Evolutionary conservation across 2,113 vertebrate genomes (phyloP).

Genomic region (Rhombomys opimus): DNA sequence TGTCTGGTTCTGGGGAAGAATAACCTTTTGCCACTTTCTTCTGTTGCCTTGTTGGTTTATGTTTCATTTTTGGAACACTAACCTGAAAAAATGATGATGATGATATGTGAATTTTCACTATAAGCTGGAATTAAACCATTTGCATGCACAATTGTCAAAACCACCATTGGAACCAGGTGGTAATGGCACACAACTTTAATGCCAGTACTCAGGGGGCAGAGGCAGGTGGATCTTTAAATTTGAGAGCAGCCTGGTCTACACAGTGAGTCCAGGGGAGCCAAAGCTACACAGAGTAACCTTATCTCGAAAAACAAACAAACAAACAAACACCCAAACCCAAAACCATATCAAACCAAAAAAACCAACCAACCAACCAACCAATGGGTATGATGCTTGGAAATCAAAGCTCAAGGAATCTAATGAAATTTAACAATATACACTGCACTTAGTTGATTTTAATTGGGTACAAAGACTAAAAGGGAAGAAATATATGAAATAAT

Average conservation of each 20-base stretch:
- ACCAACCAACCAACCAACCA: background rate
- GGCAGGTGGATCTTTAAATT: too few relatives aligned
- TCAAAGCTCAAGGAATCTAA: constrained; percentile 7
- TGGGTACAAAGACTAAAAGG: constrained; percentile 26
- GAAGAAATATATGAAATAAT: background rate
- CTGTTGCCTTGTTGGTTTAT: constrained; percentile 90
- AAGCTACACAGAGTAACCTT: too few relatives aligned
- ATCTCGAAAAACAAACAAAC: too few relatives aligned
- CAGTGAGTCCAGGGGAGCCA: too few relatives aligned
- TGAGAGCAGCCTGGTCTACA: too few relatives aligned
- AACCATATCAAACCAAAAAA: too few relatives aligned
- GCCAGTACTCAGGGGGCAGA: too few relatives aligned
- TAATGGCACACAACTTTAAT: too few relatives aligned
- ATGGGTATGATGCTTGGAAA: background rate
- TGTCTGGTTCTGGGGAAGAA: constrained; percentile 96
- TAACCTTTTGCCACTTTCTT: constrained; percentile 95
- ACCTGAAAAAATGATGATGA: constrained; percentile 87
- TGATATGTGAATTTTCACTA: background rate
- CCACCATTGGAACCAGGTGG: background rate
- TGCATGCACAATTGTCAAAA: background rate
- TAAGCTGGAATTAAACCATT: constrained; percentile 31
- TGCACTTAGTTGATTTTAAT: background rate
- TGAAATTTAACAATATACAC: constrained; percentile 31
- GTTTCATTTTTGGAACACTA: constrained; percentile 95
- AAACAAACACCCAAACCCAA: too few relatives aligned